Evolutionary conservation across 2,888 invertebrate genomes (phyloP).

Genomic region (Lepas anatifera): DNA sequence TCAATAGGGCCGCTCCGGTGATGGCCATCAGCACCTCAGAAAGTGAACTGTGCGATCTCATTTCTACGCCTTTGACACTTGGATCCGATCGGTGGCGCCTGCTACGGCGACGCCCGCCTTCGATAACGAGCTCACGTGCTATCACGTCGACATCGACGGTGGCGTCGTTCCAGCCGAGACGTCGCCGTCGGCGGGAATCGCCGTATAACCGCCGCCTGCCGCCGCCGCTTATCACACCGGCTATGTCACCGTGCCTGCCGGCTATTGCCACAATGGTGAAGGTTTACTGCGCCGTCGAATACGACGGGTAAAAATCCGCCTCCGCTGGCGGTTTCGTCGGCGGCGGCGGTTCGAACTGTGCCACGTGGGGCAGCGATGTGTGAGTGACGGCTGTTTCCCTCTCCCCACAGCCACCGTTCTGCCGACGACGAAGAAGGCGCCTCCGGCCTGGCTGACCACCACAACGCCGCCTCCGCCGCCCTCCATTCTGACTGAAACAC

Average conservation of each 20-base stretch:
- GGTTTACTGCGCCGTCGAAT: neutral
- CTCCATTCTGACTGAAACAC: slow-evolving; percentile 31
- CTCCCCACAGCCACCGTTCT: neutral
- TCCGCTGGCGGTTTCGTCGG: neutral
- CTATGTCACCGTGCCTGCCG: neutral
- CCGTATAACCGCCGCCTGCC: neutral
- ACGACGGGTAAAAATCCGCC: neutral
- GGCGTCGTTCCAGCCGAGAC: no score
- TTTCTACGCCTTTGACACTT: slow-evolving; percentile 2
- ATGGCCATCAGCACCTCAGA: neutral
- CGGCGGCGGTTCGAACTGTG: no score
- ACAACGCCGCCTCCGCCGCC: slow-evolving; percentile 72
- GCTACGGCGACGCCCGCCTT: no score
- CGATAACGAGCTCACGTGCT: no score
- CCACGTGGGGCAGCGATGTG: no score
- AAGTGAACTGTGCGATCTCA: no score
- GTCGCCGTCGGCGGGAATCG: no score
- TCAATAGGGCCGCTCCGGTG: neutral
- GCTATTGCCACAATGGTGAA: neutral
- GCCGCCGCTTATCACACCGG: neutral
- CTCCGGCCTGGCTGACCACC: slow-evolving; percentile 46
- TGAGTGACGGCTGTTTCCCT: no score
- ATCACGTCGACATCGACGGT: no score
- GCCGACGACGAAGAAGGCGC: neutral
- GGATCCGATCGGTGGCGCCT: neutral